These are phyloP conservation scores for Ibycter americanus DNA, from an alignment of 2,797 vertebrate species.

Conservation along the genomic window DNA sequence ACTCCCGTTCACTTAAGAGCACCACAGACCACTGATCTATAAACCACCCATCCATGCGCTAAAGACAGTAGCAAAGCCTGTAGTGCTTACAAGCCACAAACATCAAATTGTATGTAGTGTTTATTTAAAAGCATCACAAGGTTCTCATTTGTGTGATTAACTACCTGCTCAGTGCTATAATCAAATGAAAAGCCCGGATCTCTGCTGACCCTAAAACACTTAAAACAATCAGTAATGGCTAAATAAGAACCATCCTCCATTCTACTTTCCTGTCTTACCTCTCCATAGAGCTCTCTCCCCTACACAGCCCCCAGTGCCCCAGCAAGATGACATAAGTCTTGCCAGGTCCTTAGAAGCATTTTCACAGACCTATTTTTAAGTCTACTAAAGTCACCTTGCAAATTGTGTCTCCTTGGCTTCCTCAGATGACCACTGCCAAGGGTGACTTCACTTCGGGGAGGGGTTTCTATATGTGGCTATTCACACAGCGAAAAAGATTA, in stretches of 20 bases:
- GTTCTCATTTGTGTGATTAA: constrained; percentile 55
- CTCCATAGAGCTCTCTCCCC: not conserved
- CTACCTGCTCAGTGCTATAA: constrained; percentile 17
- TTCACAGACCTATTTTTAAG: constrained; percentile 19
- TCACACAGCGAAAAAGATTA: not conserved
- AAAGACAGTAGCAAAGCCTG: constrained; percentile 13
- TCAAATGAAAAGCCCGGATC: constrained; percentile 34
- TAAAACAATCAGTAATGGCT: constrained; percentile 14
- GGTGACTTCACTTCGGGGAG: not conserved
- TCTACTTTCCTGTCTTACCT: constrained; percentile 18
- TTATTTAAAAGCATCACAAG: constrained; percentile 62
- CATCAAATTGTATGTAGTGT: not conserved
- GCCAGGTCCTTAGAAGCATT: constrained; percentile 29
- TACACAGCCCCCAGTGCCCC: not conserved
- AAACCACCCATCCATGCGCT: constrained; percentile 48
- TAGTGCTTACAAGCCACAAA: constrained; percentile 22
- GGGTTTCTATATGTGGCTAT: not conserved
- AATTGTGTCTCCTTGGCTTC: not conserved
- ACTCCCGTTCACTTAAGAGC: not conserved
- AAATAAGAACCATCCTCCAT: not conserved
- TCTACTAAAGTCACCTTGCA: constrained; percentile 44
- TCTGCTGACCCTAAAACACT: constrained; percentile 47
- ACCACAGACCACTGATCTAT: constrained; percentile 26
- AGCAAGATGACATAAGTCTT: constrained; percentile 35
- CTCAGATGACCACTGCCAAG: not conserved